These are phyloP conservation scores for Plebejus anna DNA, from an alignment of 2,888 invertebrate species.

Conservation along the genomic window DNA sequence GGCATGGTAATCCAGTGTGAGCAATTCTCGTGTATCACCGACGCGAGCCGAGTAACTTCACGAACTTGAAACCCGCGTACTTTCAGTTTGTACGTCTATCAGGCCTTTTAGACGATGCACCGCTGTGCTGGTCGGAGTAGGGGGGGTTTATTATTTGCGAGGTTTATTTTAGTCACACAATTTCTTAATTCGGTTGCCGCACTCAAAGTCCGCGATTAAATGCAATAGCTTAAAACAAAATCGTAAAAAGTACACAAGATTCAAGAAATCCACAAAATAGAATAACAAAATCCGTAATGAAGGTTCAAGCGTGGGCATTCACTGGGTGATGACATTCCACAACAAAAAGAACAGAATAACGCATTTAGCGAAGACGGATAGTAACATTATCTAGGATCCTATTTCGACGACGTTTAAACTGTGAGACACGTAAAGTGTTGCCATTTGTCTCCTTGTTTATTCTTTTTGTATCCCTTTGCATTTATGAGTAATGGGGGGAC, in stretches of 20 bases:
- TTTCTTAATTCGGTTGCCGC: too few relatives aligned
- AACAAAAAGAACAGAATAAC: constrained; percentile 42
- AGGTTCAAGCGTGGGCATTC: not conserved
- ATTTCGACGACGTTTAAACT: constrained; percentile 67
- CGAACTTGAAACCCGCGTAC: too few relatives aligned
- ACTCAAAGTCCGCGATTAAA: too few relatives aligned
- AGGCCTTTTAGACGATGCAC: too few relatives aligned
- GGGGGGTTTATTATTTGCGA: too few relatives aligned
- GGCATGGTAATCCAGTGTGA: too few relatives aligned
- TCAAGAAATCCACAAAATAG: not conserved
- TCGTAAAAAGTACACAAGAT: not conserved
- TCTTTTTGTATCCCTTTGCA: constrained; percentile 59
- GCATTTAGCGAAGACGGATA: constrained; percentile 63
- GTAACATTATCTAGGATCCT: constrained; percentile 65
- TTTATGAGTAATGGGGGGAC: constrained; percentile 66
- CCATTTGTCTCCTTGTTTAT: constrained; percentile 69
- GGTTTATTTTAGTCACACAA: too few relatives aligned
- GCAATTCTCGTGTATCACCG: too few relatives aligned
- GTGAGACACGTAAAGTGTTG: constrained; percentile 70
- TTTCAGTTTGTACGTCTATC: too few relatives aligned
- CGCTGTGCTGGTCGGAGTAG: too few relatives aligned
- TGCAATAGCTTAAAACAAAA: not conserved
- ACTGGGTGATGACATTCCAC: not conserved
- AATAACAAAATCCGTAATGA: constrained; percentile 16
- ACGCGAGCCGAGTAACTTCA: too few relatives aligned